Base-by-base conservation (phyloP, 2,113 vertebrate genomes). In the Blennius ocellaris region DNA sequence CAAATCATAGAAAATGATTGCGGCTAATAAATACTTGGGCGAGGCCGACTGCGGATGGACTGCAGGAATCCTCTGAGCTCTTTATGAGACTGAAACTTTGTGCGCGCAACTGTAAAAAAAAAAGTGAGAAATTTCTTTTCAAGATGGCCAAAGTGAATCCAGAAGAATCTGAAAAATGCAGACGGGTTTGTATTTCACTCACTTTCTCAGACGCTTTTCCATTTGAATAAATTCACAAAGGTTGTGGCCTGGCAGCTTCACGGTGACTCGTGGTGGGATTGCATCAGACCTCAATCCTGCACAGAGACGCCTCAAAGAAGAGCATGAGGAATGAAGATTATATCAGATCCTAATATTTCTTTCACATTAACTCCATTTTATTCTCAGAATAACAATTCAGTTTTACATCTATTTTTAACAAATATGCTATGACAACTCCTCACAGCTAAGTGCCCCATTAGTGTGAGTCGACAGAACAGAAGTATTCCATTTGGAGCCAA, bases 131-230 rank as follows among this genome's bases (percentile, higher is more conserved):
- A 69, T 63, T 72, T 71, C 40, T 62, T 52, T 47, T 53, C 8
- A 7, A 63, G 17, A 16, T 30, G n/a, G 50, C 69, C 69, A 69
- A 75, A 69, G 44, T 47, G 44, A 75, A 52, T 56, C 15, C 47
- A 40, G 56, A 49, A 69, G 66, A 82, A 85, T 82, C 7, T 64
- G 17, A 82, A 81, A 83, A 83, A 85, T 71, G 55, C 60, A 43
- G 8, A 61, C 30, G 44, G 30, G 47, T 71, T 82, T 77, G 7
- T 48, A 68, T 74, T 80, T 51, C 66, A 21, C 36, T 70, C 47
- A 61, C 9, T 69, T 66, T 62, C 64, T 78, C 45, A 60, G 47
- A 53, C 47, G 10, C 39, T 56, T 68, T 76, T 64, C 50, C 62
- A 73, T 70, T 30, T 14, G 16, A 10, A 52, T 62, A n/a, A 53